Conservation (phyloP, 2,888 invertebrate genomes). For the Cheilosia vulpina region DNA sequence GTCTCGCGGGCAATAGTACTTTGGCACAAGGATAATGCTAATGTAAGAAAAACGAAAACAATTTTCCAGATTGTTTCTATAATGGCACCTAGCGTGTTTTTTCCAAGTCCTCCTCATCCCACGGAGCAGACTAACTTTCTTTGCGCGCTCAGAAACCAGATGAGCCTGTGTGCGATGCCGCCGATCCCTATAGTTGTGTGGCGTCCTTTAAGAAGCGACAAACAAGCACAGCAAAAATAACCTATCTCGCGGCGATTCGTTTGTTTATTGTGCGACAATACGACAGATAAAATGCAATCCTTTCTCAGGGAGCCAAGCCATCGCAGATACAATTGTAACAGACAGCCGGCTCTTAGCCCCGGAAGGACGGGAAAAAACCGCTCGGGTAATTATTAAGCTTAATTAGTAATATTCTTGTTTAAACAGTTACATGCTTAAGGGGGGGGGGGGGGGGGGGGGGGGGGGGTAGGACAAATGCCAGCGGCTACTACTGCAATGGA, state of each 20-base stretch:
- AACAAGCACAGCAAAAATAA: conserved; percentile 55
- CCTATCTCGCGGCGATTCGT: conserved; percentile 67
- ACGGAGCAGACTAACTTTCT: neutral
- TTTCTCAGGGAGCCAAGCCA: conserved; percentile 48
- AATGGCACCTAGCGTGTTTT: conserved; percentile 72
- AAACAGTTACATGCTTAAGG: conserved; percentile 63
- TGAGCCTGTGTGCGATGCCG: conserved; percentile 43
- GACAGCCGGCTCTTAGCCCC: conserved; percentile 61
- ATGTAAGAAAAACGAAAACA: conserved; percentile 73
- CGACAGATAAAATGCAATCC: conserved; percentile 75
- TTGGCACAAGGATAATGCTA: conserved; percentile 74
- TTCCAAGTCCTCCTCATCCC: conserved; percentile 2
- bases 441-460: neutral
- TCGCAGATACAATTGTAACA: conserved; percentile 71
- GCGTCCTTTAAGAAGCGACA: conserved; percentile 59
- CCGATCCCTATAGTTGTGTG: conserved; percentile 49
- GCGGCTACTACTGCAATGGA: conserved; percentile 59
- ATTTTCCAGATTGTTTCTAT: conserved; percentile 74
- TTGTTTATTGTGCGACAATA: conserved; percentile 70
- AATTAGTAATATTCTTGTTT: conserved; percentile 75
- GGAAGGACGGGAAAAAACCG: conserved; percentile 59
- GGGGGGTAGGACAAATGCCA: conserved; percentile 49
- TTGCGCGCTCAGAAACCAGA: conserved; percentile 34
- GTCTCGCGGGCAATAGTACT: conserved; percentile 68
- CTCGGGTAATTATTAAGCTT: conserved; percentile 75